Conservation (phyloP, 1,140 invertebrate genomes). For the Drosophila pseudoobscura region DNA sequence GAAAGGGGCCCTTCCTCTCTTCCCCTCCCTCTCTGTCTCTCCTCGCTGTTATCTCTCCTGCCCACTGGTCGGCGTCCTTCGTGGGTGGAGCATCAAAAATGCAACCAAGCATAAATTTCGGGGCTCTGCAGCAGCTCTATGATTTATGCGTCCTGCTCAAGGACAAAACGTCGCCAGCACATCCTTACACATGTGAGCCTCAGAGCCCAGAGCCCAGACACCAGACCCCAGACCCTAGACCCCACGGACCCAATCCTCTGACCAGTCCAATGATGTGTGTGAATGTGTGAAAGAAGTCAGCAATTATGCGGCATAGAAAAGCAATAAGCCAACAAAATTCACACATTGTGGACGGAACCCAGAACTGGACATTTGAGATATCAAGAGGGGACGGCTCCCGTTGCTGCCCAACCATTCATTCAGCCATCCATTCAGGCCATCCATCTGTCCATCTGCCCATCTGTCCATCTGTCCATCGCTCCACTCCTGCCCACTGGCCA, state of each 20-base stretch:
- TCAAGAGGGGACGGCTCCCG: conserved; percentile 19
- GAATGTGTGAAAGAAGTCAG: conserved; percentile 72
- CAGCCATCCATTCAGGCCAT: conserved; percentile 17
- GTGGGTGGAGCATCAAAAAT: conserved; percentile 49
- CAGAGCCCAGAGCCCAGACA: too few relatives aligned
- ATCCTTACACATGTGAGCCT: conserved; percentile 5
- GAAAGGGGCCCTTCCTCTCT: too few relatives aligned
- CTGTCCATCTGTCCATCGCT: conserved; percentile 17
- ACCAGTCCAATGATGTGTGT: conserved; percentile 58
- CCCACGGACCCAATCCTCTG: not conserved
- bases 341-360: conserved; percentile 66
- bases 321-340: conserved; percentile 80
- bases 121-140: conserved; percentile 44
- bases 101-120: conserved; percentile 73
- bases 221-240: too few relatives aligned
- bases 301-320: conserved; percentile 80
- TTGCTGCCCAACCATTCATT: conserved; percentile 7
- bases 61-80: conserved; percentile 40
- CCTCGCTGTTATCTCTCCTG: conserved; percentile 56
- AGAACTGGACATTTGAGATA: conserved; percentile 76
- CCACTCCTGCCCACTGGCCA: conserved; percentile 40
- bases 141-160: conserved; percentile 72
- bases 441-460: conserved; percentile 28
- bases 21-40: too few relatives aligned
- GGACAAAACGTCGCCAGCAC: conserved; percentile 59